Evolutionary conservation across 2,888 invertebrate species (phyloP), one percentile per base, ranked within the genome.

Genomic region (Drosophila longiperda): DNA sequence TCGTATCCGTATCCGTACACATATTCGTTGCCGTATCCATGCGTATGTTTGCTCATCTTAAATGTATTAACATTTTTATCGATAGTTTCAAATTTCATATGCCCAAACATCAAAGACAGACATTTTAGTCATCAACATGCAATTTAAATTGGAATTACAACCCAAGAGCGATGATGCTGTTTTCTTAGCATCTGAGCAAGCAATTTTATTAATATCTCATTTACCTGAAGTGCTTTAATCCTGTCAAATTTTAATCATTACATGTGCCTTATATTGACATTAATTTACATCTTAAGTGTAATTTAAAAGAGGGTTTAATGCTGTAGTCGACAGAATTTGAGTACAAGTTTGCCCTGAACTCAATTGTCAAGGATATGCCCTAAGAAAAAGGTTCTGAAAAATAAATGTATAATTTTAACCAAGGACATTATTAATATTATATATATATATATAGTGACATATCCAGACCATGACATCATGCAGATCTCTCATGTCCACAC

Each of bases 11-110:
- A 60, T 45, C 58, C 50, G 23, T 54, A 53, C 45, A 59, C 55
- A 15, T 52, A 29, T 29, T 20, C 7, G 45, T 15, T 15, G 20
- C 20, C 12, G 20, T 45, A 63, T 45, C 61, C 58, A 12, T 52
- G 53, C 57, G 54, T 68, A 69, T 74, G 81, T 69, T 66, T 71
- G 68, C 76, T 69, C 72, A 73, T 80, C 65, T 72, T 58, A 60
- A 73, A 75, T 82, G 67, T 74, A 82, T 78, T 79, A 79, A 77
- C 84, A 73, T 82, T 77, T 82, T 78, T 85, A 87, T 87, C 87
- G 87, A 87, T 87, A 85, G 87, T 87, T 85, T 59, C 76, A 71
- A 87, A 82, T 84, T 87, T 87, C 75, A 71, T 75, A 80, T 82
- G 78, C 67, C 70, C 49, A 15, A 38, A 80, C 84, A 80, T 85